Evolutionary conservation across 2,113 vertebrate species (phyloP).

Genomic region (Micronisus gabar): DNA sequence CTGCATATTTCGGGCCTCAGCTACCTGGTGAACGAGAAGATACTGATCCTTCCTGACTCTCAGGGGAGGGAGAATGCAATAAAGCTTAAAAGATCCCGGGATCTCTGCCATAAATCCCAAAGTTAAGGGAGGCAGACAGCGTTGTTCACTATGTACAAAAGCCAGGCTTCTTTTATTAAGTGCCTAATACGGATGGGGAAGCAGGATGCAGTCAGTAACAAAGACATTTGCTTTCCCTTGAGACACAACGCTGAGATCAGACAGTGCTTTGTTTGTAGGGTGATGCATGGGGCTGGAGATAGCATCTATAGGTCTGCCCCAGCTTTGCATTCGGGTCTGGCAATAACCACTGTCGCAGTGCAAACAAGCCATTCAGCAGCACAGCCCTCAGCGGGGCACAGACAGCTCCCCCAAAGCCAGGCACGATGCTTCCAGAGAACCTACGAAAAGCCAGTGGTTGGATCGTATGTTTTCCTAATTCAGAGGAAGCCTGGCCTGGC

Average conservation of each 20-base stretch:
- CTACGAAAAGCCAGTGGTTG: accelerated
- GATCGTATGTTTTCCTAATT: too few species aligned
- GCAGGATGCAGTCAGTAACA: not conserved
- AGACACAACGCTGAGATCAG: not conserved
- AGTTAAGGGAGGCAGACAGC: not conserved
- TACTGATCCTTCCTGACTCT: not conserved
- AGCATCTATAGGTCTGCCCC: not conserved
- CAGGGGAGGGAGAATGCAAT: not conserved
- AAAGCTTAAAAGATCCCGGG: not conserved
- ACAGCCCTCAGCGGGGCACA: not conserved
- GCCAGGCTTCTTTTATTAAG: not conserved
- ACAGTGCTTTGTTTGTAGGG: accelerated
- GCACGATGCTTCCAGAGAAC: not conserved
- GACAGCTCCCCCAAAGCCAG: not conserved
- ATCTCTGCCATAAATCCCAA: not conserved
- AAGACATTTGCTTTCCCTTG: not conserved
- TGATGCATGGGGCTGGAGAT: not conserved
- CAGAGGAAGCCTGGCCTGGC: too few species aligned
- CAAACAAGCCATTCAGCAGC: not conserved
- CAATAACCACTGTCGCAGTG: accelerated
- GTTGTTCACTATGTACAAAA: not conserved
- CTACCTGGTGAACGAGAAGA: accelerated
- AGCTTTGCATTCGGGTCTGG: not conserved
- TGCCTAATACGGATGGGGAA: not conserved
- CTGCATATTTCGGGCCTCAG: not conserved